These are phyloP conservation scores for Tangara arthus DNA, from an alignment of 2,797 vertebrate genomes.

Conservation along the genomic window DNA sequence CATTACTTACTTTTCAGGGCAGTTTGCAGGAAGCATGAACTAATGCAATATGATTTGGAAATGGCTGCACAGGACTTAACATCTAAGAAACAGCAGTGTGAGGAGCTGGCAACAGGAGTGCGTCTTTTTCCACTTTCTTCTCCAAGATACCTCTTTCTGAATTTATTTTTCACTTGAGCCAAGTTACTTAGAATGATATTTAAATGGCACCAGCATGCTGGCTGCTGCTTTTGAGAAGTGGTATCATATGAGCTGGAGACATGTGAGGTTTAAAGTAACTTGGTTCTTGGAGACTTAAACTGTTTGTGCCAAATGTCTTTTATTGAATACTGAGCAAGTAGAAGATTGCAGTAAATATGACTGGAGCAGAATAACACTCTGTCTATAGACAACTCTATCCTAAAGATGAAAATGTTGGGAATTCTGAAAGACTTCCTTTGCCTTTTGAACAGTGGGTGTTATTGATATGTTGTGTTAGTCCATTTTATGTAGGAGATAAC, in stretches of 20 bases:
- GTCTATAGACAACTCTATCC: neutral
- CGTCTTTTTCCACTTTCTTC: constrained; percentile 53
- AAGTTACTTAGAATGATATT: constrained; percentile 42
- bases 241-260: neutral
- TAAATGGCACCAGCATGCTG: neutral
- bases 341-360: neutral
- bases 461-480: neutral
- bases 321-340: neutral
- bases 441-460: neutral
- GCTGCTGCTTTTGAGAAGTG: neutral
- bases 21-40: constrained; percentile 94
- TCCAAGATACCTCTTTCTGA: neutral
- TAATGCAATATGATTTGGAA: constrained; percentile 93
- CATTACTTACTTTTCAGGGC: constrained; percentile 77
- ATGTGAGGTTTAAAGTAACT: neutral
- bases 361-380: neutral
- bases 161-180: neutral
- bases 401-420: neutral
- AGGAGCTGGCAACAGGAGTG: constrained; percentile 93
- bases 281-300: neutral
- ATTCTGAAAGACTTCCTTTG: neutral
- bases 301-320: neutral
- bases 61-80: constrained; percentile 86
- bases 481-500: neutral
- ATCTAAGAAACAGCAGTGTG: constrained; percentile 94